Evolutionary conservation across 2,888 invertebrate species (phyloP), one percentile per base, ranked within the genome.

Genomic region (Chrysolina haemoptera): DNA sequence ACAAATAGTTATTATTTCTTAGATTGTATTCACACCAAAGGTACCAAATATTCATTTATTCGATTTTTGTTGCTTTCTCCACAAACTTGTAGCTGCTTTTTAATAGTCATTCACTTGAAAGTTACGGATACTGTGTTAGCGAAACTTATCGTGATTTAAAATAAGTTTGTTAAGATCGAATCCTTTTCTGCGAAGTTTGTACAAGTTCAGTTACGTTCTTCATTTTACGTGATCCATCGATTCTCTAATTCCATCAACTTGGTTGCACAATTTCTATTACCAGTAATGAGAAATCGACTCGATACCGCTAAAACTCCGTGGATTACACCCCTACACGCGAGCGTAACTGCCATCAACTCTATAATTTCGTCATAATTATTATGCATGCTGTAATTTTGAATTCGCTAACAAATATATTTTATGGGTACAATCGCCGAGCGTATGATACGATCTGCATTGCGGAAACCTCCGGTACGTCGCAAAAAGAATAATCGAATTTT

Each of bases 321-420:
- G 59, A 59, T 59, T 27, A n/a, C 22, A 59, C n/a, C 35, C 59
- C 20, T 35, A 27, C 76, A 76, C 76, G 76, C 76, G 73, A 73
- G 43, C 14, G 55, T 40, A 62, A 73, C 63, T 46, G 43, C 59
- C 59, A 59, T 27, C 59, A 43, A 73, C 64, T 70, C 78, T 75
- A 77, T 78, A 80, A 80, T 80, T 78, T 78, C 77, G 76, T 78
- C 75, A 79, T 76, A 78, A 78, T 79, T 77, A 80, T 79, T 80
- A 76, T 69, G 76, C 80, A 80, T 78, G 77, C 76, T 71, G 71
- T 65, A 71, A 73, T 78, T 78, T 70, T 70, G 73, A 70, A 68
- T 65, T 55, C 69, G 68, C 69, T 55, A 69, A 59, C 73, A 69
- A 69, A 73, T 69, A 63, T 69, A 69, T 63, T 73, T 73, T 73